phyloP scores from a whole-genome alignment of 2,113 vertebrate species.

The Cariama cristata region DNA sequence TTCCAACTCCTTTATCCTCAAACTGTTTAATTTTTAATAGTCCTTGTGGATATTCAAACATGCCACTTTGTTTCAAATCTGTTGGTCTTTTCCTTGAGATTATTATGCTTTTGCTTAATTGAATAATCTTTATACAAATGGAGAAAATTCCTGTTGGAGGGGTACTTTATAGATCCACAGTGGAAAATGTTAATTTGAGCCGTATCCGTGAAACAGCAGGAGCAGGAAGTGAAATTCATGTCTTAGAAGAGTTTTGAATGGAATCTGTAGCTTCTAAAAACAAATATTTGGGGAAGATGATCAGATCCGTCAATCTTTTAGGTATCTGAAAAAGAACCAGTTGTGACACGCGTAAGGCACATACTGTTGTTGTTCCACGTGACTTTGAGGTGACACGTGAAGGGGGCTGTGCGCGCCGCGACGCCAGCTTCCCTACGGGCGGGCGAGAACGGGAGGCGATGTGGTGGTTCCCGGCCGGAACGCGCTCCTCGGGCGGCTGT shows the following conservation, averaged over 20 bases:
- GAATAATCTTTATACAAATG: neutral
- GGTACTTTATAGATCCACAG: neutral
- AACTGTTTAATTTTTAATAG: neutral
- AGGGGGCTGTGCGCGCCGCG: neutral
- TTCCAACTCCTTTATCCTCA: neutral
- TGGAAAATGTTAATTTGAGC: neutral
- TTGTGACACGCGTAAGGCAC: neutral
- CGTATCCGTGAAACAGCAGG: neutral
- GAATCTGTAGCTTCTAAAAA: rapidly evolving
- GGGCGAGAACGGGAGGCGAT: neutral
- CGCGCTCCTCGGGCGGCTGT: neutral
- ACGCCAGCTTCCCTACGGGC: neutral
- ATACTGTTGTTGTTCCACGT: rapidly evolving
- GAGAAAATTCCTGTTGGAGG: neutral
- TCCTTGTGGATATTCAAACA: neutral
- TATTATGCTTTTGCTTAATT: neutral
- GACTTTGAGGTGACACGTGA: rapidly evolving
- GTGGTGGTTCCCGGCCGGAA: neutral
- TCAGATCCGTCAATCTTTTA: rapidly evolving
- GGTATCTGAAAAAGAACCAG: rapidly evolving
- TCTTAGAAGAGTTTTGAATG: neutral
- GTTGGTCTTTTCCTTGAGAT: neutral
- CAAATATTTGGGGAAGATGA: rapidly evolving
- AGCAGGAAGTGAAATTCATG: neutral
- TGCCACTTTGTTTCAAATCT: rapidly evolving